Conservation (phyloP, 2,113 vertebrate genomes). For the Dicerorhinus sumatrensis region DNA sequence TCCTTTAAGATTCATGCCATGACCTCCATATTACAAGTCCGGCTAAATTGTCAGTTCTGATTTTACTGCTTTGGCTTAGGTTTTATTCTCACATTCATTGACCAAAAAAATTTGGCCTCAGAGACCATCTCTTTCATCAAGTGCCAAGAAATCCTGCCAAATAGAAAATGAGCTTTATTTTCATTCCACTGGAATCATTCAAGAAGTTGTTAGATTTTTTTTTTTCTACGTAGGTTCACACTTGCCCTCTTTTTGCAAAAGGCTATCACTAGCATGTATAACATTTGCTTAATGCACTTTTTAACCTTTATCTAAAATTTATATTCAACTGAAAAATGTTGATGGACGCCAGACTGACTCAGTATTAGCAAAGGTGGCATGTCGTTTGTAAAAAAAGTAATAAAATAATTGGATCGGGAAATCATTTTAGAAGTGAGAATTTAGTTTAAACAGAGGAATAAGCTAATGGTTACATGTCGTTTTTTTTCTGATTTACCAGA, state of each 20-base stretch:
- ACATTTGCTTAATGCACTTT: conserved; percentile 47
- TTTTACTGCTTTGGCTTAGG: not conserved
- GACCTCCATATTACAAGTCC: not conserved
- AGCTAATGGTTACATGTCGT: not conserved
- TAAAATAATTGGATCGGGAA: conserved; percentile 30
- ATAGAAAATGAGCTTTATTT: conserved; percentile 15
- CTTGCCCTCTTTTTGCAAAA: not conserved
- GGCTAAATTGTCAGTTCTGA: not conserved
- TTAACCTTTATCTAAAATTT: conserved; percentile 63
- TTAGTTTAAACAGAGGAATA: conserved; percentile 43
- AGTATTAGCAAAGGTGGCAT: not conserved
- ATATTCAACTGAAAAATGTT: conserved; percentile 36
- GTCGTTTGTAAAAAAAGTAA: conserved; percentile 17
- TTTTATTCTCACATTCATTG: conserved; percentile 25
- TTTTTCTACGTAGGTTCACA: not conserved
- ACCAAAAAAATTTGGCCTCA: conserved; percentile 9
- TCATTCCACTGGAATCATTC: conserved; percentile 31
- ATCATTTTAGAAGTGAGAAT: conserved; percentile 62
- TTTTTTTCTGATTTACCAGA: conserved; percentile 48
- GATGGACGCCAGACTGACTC: not conserved
- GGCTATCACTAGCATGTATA: not conserved
- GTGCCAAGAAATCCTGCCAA: conserved; percentile 16
- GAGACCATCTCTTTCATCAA: conserved; percentile 11
- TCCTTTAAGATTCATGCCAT: not conserved
- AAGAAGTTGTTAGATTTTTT: not conserved